Evolutionary conservation across 2,888 invertebrate genomes (phyloP), one percentile per base, ranked within the genome.

Genomic region (Tridacna gigas): DNA sequence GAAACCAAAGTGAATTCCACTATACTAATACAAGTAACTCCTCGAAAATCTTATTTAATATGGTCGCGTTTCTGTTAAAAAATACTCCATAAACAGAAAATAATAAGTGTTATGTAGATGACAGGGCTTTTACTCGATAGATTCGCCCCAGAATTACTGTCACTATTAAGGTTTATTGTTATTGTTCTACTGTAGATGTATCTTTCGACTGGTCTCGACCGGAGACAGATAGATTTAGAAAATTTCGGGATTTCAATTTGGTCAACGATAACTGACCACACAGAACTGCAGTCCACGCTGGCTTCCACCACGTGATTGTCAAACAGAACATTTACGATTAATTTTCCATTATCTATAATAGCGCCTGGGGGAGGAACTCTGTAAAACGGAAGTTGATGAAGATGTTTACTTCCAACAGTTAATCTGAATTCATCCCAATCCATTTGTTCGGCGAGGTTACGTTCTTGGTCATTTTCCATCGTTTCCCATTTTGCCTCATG

Each of bases 401-500:
- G 77, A 67, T 93, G 92, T 26, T 79, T 82, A 75, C 89, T 83
- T 0, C 92, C 93, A 15, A 93, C 20, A 0, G 85, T 85, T 75
- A 86, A 83, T 37, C 90, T 89, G 80, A 93, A 93, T n/a, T 48
- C 60, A 48, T 84, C 60, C 92, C 92, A 93, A 63, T 92, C 93
- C 15, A 60, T 25, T 9, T 80, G 77, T 61, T 83, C 80, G 0
- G 74, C 74, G n/a, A 79, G 82, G 37, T 84, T 78, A 0, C 78
- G 63, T 7, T 45, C 13, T n/a, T 74, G 79, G 28, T 79, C 79
- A 12, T 79, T 66, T 0, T 65, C 28, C 0, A 78, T 73, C 12
- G 78, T 84, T 67, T 94, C 93, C 93, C 93, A 94, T 0, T 69
- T 22, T 26, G 92, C 91, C 37, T 89, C 84, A 74, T 94, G 93